Conservation (phyloP, 1,140 invertebrate genomes). For the Drosophila santomea region DNA sequence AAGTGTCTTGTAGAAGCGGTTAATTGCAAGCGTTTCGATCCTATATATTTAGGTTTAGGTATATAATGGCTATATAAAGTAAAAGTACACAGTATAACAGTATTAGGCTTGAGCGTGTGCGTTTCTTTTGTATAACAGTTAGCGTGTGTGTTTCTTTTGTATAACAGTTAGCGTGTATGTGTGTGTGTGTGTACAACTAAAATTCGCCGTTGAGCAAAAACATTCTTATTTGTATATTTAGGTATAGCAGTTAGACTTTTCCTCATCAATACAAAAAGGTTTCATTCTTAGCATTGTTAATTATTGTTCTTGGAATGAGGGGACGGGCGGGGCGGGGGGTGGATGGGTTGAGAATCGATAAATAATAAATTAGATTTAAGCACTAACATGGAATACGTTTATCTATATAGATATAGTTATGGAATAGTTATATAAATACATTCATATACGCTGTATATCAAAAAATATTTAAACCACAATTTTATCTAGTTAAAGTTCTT, state of each 20-base stretch:
- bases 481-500: constrained; percentile 34
- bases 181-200: constrained; percentile 40
- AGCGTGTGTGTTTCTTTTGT: constrained; percentile 39
- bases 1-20: constrained; percentile 27
- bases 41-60: constrained; percentile 12
- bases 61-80: constrained; percentile 48
- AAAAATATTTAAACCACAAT: constrained; percentile 52
- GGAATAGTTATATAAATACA: constrained; percentile 37
- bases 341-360: constrained; percentile 18
- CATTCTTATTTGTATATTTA: constrained; percentile 12
- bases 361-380: constrained; percentile 80
- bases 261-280: constrained; percentile 22
- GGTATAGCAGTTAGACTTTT: constrained; percentile 49
- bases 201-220: constrained; percentile 42
- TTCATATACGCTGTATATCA: constrained; percentile 37
- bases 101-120: constrained; percentile 50
- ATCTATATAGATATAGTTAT: constrained; percentile 42
- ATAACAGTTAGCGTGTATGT: constrained; percentile 62
- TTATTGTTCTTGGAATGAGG: constrained; percentile 34
- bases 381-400: constrained; percentile 72
- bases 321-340: background rate
- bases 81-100: constrained; percentile 64
- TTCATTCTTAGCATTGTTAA: constrained; percentile 6
- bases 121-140: constrained; percentile 66
- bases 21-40: constrained; percentile 34